Evolutionary conservation across 1,140 invertebrate species (phyloP).

Genomic region (Ooceraea biroi): DNA sequence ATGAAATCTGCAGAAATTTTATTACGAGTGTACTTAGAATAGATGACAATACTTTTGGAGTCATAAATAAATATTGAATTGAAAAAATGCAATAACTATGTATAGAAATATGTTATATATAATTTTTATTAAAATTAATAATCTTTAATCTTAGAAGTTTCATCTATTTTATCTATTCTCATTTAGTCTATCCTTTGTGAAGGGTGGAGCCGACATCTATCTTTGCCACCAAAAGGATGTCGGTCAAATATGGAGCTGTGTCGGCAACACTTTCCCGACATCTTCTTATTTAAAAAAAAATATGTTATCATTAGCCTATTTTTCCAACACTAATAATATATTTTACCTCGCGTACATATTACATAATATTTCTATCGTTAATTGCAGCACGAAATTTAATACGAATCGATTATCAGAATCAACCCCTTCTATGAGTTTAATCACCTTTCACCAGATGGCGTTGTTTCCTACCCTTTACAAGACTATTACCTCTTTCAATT

Average conservation of each 20-base stretch:
- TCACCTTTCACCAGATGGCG: slow-evolving; percentile 23
- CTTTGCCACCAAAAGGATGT: neutral
- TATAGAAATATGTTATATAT: neutral
- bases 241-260: neutral
- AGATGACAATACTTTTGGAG: too few relatives aligned
- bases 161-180: neutral
- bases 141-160: neutral
- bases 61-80: too few relatives aligned
- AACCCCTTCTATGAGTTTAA: slow-evolving; percentile 7
- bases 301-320: neutral
- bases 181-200: neutral
- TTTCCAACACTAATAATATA: neutral
- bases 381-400: neutral
- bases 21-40: neutral
- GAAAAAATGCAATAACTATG: slow-evolving; percentile 7
- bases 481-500: neutral
- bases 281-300: neutral
- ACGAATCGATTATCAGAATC: slow-evolving; percentile 18
- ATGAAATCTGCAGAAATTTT: neutral
- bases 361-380: neutral
- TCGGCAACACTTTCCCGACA: slow-evolving; percentile 34
- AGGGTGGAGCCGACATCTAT: slow-evolving; percentile 21
- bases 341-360: neutral
- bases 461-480: neutral
- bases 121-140: too few relatives aligned